These are phyloP conservation scores for Heliocidaris erythrogramma DNA, from an alignment of 35 echinoderm and acorn worm species.

Conservation along the genomic window DNA sequence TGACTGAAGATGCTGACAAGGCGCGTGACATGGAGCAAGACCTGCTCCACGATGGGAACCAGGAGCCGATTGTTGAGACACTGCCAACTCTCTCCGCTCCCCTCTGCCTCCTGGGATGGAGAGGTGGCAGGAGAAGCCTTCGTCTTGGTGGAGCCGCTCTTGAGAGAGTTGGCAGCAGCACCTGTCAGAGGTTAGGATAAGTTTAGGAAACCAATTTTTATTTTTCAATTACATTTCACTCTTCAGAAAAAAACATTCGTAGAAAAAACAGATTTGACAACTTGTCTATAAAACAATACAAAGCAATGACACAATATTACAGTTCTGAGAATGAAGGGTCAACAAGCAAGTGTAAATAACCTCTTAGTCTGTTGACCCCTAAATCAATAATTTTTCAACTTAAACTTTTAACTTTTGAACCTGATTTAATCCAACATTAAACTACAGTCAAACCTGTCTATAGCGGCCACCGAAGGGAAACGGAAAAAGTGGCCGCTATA, in stretches of 20 bases:
- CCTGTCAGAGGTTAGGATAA: conserved; percentile 51
- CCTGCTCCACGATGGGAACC: conserved; percentile 82
- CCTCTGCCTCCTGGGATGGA: conserved; percentile 51
- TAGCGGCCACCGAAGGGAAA: too few species aligned
- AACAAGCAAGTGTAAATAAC: too few species aligned
- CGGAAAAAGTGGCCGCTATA: too few species aligned
- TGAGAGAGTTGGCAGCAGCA: conserved; percentile 88
- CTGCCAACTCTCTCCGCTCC: conserved; percentile 67
- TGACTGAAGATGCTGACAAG: conserved; percentile 79
- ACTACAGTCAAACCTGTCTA: too few species aligned
- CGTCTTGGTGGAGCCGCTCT: conserved; percentile 56
- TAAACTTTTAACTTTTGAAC: too few species aligned
- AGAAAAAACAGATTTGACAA: background rate
- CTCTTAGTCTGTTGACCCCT: too few species aligned
- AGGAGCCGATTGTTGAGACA: conserved; percentile 83
- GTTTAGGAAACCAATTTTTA: background rate
- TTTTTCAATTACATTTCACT: too few species aligned
- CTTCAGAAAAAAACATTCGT: background rate
- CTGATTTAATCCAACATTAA: too few species aligned
- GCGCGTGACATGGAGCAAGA: conserved; percentile 77
- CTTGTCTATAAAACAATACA: too few species aligned
- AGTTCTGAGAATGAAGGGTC: too few species aligned
- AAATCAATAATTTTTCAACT: too few species aligned
- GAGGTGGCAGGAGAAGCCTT: background rate
- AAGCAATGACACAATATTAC: too few species aligned